Conservation (phyloP, 1,140 invertebrate species). For the Drosophila paulistorum region DNA sequence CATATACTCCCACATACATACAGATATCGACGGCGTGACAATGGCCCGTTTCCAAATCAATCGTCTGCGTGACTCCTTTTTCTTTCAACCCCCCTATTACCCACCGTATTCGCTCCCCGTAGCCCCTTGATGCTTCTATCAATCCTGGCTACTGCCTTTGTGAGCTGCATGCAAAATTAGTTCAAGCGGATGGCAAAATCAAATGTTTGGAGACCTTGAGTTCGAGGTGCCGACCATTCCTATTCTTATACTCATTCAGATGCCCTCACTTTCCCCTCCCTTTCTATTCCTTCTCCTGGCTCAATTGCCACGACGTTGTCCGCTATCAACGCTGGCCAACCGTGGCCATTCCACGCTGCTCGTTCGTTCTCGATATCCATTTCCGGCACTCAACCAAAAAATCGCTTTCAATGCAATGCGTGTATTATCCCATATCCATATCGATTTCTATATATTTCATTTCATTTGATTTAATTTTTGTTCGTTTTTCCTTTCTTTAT, state of each 20-base stretch:
- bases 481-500: neutral
- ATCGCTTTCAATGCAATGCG: slow-evolving; percentile 58
- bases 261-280: neutral
- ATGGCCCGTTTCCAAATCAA: slow-evolving; percentile 76
- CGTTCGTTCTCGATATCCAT: slow-evolving; percentile 60
- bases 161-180: slow-evolving; percentile 79
- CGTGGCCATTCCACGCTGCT: slow-evolving; percentile 5
- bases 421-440: slow-evolving; percentile 52
- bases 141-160: slow-evolving; percentile 37
- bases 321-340: neutral
- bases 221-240: neutral
- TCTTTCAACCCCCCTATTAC: neutral
- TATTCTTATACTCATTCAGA: neutral
- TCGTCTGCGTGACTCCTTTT: slow-evolving; percentile 68
- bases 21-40: slow-evolving; percentile 60
- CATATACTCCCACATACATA: neutral
- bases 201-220: slow-evolving; percentile 74
- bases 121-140: neutral
- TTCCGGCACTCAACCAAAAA: slow-evolving; percentile 53
- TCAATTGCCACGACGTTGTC: too few relatives aligned
- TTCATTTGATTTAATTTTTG: slow-evolving; percentile 12
- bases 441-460: slow-evolving; percentile 28
- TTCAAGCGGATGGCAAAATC: slow-evolving; percentile 48
- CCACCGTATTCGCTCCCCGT: neutral
- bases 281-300: neutral